Conservation (phyloP, 2,113 vertebrate species). For the Delphinapterus leucas region DNA sequence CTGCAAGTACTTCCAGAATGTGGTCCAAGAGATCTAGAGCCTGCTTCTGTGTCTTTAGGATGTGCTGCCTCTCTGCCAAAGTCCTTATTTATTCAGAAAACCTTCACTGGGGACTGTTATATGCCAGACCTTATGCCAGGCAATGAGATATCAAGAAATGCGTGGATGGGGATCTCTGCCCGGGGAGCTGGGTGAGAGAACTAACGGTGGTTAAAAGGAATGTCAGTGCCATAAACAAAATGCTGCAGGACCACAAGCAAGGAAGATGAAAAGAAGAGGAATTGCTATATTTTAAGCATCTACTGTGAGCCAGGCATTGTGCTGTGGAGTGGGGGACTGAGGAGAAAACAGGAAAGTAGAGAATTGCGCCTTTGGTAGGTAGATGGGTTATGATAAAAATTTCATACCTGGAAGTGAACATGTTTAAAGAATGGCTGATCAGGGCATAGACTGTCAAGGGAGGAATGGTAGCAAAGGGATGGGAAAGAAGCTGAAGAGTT, state of each 20-base stretch:
- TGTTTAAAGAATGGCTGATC: neutral
- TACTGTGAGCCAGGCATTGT: rapidly evolving
- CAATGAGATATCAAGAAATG: neutral
- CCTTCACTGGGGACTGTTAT: neutral
- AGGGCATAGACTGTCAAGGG: neutral
- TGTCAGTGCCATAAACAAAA: neutral
- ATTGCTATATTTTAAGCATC: neutral
- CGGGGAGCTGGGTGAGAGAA: neutral
- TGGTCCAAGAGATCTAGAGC: neutral
- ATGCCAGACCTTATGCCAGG: neutral
- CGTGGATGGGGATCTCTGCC: neutral
- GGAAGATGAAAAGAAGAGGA: neutral
- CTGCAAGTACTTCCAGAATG: neutral
- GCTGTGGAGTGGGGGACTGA: rapidly evolving
- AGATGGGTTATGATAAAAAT: neutral
- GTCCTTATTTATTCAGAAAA: neutral
- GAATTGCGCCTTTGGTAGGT: neutral
- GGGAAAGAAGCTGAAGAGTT: neutral
- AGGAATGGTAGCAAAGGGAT: rapidly evolving
- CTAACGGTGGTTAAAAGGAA: neutral
- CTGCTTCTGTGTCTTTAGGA: neutral
- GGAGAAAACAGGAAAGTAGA: neutral
- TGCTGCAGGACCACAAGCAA: too few relatives aligned
- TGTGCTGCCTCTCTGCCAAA: neutral
- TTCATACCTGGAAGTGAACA: neutral